Evolutionary conservation across 2,888 invertebrate genomes (phyloP).

Genomic region (Sphinx pinastri): DNA sequence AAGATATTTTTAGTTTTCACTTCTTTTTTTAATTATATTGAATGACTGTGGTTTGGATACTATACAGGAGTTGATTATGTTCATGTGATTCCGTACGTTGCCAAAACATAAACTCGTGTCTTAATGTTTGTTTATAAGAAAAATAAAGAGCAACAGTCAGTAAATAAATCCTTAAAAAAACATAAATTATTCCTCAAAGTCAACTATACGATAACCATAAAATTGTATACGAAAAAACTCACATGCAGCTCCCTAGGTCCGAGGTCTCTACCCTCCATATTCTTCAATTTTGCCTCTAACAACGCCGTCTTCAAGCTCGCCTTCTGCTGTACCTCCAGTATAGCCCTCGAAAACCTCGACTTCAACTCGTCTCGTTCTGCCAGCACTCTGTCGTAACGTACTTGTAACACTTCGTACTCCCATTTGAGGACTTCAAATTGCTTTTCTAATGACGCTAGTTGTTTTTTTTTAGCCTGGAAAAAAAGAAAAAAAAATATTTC

Average conservation of each 20-base stretch:
- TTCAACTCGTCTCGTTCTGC: constrained; percentile 92
- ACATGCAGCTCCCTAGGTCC: constrained; percentile 86
- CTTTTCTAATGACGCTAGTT: constrained; percentile 73
- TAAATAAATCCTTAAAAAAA: too few species aligned
- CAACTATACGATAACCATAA: too few species aligned
- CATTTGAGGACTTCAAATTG: constrained; percentile 86
- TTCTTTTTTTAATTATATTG: too few species aligned
- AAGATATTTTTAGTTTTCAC: too few species aligned
- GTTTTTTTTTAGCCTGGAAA: constrained; percentile 82
- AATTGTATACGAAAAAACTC: constrained; percentile 34
- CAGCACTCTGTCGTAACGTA: constrained; percentile 90
- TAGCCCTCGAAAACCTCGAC: constrained; percentile 90
- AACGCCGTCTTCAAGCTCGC: constrained; percentile 92
- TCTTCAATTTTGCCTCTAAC: constrained; percentile 90
- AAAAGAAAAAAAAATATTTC: too few species aligned
- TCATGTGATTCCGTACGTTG: too few species aligned
- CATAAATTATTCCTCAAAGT: too few species aligned
- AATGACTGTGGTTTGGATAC: too few species aligned
- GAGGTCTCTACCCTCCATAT: constrained; percentile 86
- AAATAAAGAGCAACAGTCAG: too few species aligned
- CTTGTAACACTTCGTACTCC: constrained; percentile 88
- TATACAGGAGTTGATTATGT: too few species aligned
- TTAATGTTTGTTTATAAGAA: too few species aligned
- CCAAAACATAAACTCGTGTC: too few species aligned
- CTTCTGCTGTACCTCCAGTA: constrained; percentile 94